Evolutionary conservation across 2,797 vertebrate genomes (phyloP), one percentile per base, ranked within the genome.

Genomic region (Podarcis siculus): DNA sequence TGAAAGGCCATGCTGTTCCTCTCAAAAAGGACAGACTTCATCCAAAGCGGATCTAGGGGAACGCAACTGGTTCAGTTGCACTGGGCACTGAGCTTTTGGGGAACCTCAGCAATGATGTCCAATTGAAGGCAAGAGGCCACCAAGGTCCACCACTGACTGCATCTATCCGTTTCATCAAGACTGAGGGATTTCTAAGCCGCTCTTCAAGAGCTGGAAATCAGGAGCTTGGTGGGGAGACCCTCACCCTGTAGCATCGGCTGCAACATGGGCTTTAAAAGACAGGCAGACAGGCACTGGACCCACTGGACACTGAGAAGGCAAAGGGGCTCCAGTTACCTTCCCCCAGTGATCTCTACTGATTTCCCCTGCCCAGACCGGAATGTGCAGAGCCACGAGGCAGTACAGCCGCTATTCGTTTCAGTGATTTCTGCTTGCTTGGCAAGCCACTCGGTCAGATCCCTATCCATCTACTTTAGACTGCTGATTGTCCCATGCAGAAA

Each of bases 401-500:
- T 39, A 61, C 27, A 45, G 32, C 55, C 9, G 37, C 42, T 2
- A 71, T 61, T 4, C 69, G 25, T 64, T 77, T 6, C 87, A 73
- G 39, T 32, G 3, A 19, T 4, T 55, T 35, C 37, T 79, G 9
- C 12, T 27, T 81, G 35, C 79, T 76, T 0, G 0, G n/a, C 15
- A 42, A 42, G 12, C 61, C 5, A 5, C 27, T 32, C 58, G 13
- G 5, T 32, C 19, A 0, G 0, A 55, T 39, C 58, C 37, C 87
- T 23, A 27, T 2, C 2, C 49, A 35, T 6, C 76, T 21, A 32
- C 64, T 9, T 42, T 0, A 0, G 67, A n/a, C 21, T 49, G 35
- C n/a, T 39, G 69, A 32, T 35, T 0, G 0, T 15, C 37, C 67
- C 17, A 8, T 13, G 0, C 58, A 30, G 30, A 23, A n/a, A 3